Evolutionary conservation across 1,140 invertebrate genomes (phyloP), one percentile per base, ranked within the genome.

Genomic region (Aphelinus atriplicis): DNA sequence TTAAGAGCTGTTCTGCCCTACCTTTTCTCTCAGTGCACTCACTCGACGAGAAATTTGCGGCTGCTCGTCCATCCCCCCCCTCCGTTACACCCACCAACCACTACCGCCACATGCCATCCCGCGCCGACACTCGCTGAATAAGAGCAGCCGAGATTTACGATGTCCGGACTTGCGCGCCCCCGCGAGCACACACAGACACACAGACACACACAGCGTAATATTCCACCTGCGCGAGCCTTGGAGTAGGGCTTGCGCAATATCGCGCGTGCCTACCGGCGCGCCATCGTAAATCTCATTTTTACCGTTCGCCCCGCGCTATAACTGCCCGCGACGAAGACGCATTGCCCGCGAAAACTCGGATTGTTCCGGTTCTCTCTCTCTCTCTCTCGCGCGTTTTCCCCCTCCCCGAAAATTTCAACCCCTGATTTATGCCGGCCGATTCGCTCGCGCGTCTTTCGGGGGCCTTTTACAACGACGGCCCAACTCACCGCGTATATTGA

Each of bases 271-370:
- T 3, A 7, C 46, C 50, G 45, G 71, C 58, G 73, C 53, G 61
- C 50, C 55, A 60, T 64, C 77, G 79, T 78, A 80, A 80, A 78
- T 75, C 68, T 71, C 9, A 71, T 76, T 76, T 76, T 76, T 71
- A 76, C 68, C 26, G 26, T 26, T 26, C 26, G 26, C 26, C 26
- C 26, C 26, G 26, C 26, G 26, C 26, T 26, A 26, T 26, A 26
- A 60, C 65, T 76, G 68, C 78, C 78, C 76, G 78, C 64, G 79
- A 77, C 73, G 42, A 55, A 51, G 67, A 61, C 65, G 50, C 48
- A 56, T 62, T 43, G 45, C 47, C 62, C 46, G 53, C 45, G 57
- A 65, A 72, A 58, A 67, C 26, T 26, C 26, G 26, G 26, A 26
- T 26, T 26, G 67, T 56, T 64, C 48, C 42, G 10, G 9, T 45